These are phyloP conservation scores for Cinara cedri DNA, from an alignment of 2,888 invertebrate genomes.

Conservation along the genomic window DNA sequence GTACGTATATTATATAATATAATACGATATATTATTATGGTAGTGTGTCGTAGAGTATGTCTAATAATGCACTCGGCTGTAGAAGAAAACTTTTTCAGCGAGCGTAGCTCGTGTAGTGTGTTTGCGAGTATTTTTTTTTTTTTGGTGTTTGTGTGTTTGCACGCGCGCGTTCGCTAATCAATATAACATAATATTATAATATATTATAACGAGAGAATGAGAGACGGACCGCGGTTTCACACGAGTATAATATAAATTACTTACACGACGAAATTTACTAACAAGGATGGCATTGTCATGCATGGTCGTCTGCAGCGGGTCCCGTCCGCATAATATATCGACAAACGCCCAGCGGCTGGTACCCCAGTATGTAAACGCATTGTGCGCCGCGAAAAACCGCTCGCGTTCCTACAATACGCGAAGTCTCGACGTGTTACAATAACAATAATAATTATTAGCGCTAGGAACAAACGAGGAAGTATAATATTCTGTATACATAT, in stretches of 20 bases:
- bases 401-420: not conserved
- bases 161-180: constrained; percentile 2
- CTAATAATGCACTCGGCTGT: not conserved
- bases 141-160: not conserved
- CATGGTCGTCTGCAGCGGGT: constrained; percentile 16
- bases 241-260: constrained; percentile 35
- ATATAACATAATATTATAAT: not conserved
- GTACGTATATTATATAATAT: not conserved
- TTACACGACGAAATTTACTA: constrained; percentile 38
- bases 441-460: too few species aligned
- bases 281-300: constrained; percentile 21
- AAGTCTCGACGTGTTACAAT: not conserved
- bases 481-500: too few species aligned
- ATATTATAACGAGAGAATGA: not conserved
- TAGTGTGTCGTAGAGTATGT: too few species aligned
- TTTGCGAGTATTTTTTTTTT: too few species aligned
- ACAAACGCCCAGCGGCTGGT: too few species aligned
- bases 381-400: not conserved
- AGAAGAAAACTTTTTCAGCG: too few species aligned
- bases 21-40: not conserved
- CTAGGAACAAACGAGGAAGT: too few species aligned
- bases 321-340: not conserved
- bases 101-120: too few species aligned
- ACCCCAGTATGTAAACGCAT: not conserved
- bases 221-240: constrained; percentile 35